Base-by-base conservation (phyloP, 1,140 invertebrate species). In the Aphelenchoides fujianensis region DNA sequence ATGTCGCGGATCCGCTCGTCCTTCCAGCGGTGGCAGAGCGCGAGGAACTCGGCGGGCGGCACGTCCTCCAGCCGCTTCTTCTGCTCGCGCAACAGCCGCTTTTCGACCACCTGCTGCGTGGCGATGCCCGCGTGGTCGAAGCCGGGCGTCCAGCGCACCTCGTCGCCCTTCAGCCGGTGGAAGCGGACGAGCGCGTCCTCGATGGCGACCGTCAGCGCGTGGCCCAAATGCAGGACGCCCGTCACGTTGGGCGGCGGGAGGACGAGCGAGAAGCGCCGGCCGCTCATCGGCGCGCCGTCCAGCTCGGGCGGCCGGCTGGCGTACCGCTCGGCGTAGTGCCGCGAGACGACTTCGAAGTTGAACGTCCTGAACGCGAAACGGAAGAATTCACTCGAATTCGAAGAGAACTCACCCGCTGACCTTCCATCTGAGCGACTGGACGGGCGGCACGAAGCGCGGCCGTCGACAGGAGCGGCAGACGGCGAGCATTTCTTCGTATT, bases 81-180 rank as follows among this genome's bases (percentile, higher is more conserved):
- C 32, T 72, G 55, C 23, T 76, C 72, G 27, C 68, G 74, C 69
- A 70, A 86, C 12, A 95, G 75, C 78, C 90, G 88, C 79, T 91
- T 91, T 85, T 94, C 92, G 9, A 95, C 91, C 1, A 93, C 89
- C 63, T 90, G 90, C 86, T 96, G 93, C 1, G 94, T 95, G 27
- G 94, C 93, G 73, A 95, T 95, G 12, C 94, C 94, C 41, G 94
- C 93, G 87, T 96, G 94, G 86, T 96, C 94, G 54, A 90, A 90
- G 2, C 94, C 94, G 16, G 93, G 93, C 35, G 94, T 0, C 92
- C 91, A 86, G n/a, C n/a, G n/a, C n/a, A 80, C 76, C n/a, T 66
- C 36, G 36, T 66, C 63, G 68, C 83, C 69, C 5, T 80, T 67
- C 68, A 82, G 71, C 72, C 78, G 35, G 68, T 77, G 69, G 79